Evolutionary conservation across 2,113 vertebrate genomes (phyloP), one percentile per base, ranked within the genome.

Genomic region (Sula dactylatra): DNA sequence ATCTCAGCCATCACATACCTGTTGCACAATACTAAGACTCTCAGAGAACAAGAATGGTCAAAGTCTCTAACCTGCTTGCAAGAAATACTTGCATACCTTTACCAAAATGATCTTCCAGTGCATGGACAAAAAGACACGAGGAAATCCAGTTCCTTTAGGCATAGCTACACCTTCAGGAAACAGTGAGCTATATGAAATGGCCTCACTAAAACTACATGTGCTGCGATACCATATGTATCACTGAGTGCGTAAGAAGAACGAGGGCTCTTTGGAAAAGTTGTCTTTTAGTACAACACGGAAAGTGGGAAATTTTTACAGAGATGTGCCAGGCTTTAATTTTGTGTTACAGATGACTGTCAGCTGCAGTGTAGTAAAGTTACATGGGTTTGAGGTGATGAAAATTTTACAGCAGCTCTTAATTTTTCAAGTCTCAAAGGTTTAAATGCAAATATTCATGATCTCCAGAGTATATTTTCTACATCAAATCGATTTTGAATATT

Each of bases 361-460:
- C 50, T 88, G 71, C 76, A 88, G 69, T 22, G 49, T 86, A 92
- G 66, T 54, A 50, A 88, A 78, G 77, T 71, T 92, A 61, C 72
- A 90, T 31, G 47, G 20, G 22, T 62, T 77, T 94, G 56, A 59
- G 55, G 22, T 49, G 47, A 85, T 36, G 81, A 76, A 94, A 79
- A 89, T 79, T 84, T 91, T 72, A 93, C 70, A 86, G 77, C 55
- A 95, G 67, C 13, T 94, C 70, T 69, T 56, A 17, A n/a, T 82
- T 91, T 94, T 84, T 79, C 77, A 82, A 86, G 45, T 95, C 78
- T 94, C 81, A 76, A 84, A 97, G 81, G 81, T 95, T 80, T 91
- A 86, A 93, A 49, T 72, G 66, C 89, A 95, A 87, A 94, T 94
- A 97, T 94, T 96, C 94, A 91, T 91, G 83, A 96, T 87, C 70